phyloP scores from a whole-genome alignment of 1,140 invertebrate species.

The Sycophaga agraensis region DNA sequence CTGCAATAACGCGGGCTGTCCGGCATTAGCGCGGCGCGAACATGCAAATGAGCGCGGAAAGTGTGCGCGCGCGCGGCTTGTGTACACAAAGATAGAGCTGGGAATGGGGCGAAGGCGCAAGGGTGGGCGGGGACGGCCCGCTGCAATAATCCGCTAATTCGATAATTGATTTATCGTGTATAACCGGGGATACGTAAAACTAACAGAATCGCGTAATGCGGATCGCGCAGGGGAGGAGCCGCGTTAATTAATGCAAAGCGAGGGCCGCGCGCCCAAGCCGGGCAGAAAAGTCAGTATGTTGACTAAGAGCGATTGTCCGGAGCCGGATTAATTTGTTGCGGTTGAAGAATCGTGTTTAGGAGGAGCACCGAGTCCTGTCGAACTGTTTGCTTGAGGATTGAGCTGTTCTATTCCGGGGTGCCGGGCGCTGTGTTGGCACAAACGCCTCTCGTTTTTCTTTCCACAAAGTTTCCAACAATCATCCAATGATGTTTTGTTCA shows the following conservation, averaged over 20 bases:
- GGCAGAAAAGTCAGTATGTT: conserved; percentile 13
- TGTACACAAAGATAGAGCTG: too few species aligned
- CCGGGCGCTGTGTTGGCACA: too few species aligned
- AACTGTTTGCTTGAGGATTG: too few species aligned
- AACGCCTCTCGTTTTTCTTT: neutral
- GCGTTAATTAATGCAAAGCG: conserved; percentile 38
- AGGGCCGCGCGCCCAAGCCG: neutral
- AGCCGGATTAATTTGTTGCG: neutral
- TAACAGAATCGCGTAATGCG: conserved; percentile 34
- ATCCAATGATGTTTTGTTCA: too few species aligned
- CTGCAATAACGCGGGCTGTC: too few species aligned
- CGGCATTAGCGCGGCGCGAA: too few species aligned
- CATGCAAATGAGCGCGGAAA: too few species aligned
- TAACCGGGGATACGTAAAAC: conserved; percentile 39
- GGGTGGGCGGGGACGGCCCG: conserved; percentile 9
- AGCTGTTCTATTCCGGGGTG: too few species aligned
- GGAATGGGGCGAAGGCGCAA: too few species aligned
- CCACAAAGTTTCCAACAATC: neutral
- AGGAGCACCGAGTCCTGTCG: too few species aligned
- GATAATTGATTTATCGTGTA: conserved; percentile 51
- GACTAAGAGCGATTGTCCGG: neutral
- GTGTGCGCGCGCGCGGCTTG: too few species aligned
- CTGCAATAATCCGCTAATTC: conserved; percentile 44
- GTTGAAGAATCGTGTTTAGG: neutral
- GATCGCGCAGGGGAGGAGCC: neutral